Percentiles rank a stretch among this genome's conserved stretches.
phyloP scores from a whole-genome alignment of 64 coral and sea anemone genomes.

The Platygyra sinensis region DNA sequence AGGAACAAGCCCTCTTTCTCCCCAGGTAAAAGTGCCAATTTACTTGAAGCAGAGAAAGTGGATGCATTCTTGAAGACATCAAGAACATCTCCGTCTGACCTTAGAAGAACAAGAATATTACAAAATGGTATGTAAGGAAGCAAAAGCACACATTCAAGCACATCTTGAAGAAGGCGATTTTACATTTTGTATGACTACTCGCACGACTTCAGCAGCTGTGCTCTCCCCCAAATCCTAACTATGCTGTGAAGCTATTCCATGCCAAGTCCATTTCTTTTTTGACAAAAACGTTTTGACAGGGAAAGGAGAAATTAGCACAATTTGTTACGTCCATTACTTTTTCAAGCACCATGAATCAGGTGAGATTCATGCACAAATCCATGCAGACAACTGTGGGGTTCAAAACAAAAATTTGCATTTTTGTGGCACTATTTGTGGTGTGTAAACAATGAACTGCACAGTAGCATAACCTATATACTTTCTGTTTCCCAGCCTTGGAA shows the following conservation, averaged over 20 bases:
- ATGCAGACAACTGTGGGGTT: conserved; percentile 34
- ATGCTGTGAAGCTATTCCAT: conserved; percentile 28
- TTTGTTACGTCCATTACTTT: conserved; percentile 7
- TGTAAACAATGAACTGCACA: too few relatives aligned
- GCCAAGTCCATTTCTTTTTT: conserved; percentile 37
- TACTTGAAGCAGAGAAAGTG: background rate
- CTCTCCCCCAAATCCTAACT: conserved; percentile 10
- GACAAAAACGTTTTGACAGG: background rate
- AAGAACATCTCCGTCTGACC: too few relatives aligned
- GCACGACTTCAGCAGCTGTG: conserved; percentile 3
- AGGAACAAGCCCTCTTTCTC: too few relatives aligned
- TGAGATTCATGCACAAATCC: background rate
- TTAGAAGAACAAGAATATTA: too few relatives aligned
- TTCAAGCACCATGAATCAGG: background rate
- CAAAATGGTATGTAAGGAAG: too few relatives aligned
- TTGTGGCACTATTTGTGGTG: too few relatives aligned
- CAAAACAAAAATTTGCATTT: conserved; percentile 39
- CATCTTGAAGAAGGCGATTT: too few relatives aligned
- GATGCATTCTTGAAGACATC: too few relatives aligned
- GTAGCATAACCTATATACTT: too few relatives aligned
- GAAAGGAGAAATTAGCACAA: conserved; percentile 4
- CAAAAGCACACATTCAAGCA: too few relatives aligned
- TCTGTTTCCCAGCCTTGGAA: too few relatives aligned
- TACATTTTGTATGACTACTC: background rate
- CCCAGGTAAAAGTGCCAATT: background rate